Evolutionary conservation across 2,113 vertebrate genomes (phyloP).

Genomic region (Eulemur macaco): DNA sequence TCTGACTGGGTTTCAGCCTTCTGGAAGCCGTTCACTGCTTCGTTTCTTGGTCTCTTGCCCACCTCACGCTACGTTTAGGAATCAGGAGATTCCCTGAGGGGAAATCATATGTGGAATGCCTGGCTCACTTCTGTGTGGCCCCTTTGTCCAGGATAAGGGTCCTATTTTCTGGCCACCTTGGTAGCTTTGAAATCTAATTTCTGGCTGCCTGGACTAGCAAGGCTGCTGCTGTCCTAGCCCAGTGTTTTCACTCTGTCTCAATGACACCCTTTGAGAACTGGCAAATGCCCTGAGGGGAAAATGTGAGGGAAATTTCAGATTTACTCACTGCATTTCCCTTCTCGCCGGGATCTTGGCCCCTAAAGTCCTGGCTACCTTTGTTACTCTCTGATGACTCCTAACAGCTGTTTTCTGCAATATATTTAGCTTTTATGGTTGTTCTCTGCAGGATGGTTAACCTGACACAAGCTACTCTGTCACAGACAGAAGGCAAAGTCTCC

Average conservation of each 20-base stretch:
- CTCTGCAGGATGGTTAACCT: conserved; percentile 64
- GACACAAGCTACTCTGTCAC: conserved; percentile 63
- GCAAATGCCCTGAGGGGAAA: neutral
- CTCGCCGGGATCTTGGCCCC: conserved; percentile 40
- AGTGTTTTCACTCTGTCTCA: neutral
- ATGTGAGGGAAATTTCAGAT: neutral
- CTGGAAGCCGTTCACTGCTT: neutral
- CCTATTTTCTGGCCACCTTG: neutral
- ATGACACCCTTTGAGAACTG: neutral
- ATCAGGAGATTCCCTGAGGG: neutral
- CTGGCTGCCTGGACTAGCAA: neutral
- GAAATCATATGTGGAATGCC: neutral
- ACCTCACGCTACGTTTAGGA: neutral
- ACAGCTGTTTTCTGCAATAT: conserved; percentile 72
- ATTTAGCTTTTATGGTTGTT: conserved; percentile 72
- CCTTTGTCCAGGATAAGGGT: neutral
- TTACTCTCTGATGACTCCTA: conserved; percentile 60
- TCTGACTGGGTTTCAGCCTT: neutral
- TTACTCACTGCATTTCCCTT: conserved; percentile 16
- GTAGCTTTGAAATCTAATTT: neutral
- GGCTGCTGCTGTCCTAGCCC: neutral
- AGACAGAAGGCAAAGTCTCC: conserved; percentile 65
- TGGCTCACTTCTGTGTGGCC: neutral
- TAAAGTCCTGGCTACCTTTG: conserved; percentile 40
- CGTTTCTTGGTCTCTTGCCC: conserved; percentile 1